A percentile compares a stretch with the other conserved stretches of the same genome.
Conservation (phyloP, 2,797 vertebrate genomes). For the Lutjanus campechanus region DNA sequence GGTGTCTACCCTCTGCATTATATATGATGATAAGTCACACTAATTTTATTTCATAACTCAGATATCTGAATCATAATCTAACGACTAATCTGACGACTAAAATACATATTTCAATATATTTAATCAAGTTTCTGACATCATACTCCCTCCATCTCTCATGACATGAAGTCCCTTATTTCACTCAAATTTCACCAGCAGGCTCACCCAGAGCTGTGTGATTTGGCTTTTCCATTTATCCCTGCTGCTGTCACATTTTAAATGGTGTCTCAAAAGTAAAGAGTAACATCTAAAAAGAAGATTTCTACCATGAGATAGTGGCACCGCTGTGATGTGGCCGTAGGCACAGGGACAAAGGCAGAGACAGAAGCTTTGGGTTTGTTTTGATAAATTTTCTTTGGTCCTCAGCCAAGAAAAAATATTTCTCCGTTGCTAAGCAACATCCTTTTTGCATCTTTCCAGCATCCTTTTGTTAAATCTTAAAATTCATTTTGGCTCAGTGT, state of each 20-base stretch:
- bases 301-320: background rate
- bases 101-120: background rate
- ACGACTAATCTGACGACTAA: background rate
- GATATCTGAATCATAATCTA: background rate
- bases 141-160: background rate
- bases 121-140: background rate
- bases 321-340: conserved; percentile 23
- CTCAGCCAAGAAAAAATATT: conserved; percentile 21
- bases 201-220: conserved; percentile 6
- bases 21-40: background rate
- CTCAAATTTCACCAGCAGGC: conserved; percentile 7
- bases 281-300: conserved; percentile 1
- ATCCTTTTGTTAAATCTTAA: conserved; percentile 49
- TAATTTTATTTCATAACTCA: background rate
- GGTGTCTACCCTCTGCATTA: no score
- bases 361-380: conserved; percentile 48
- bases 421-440: conserved; percentile 61
- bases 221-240: conserved; percentile 2
- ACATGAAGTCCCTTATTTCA: conserved; percentile 17
- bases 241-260: conserved; percentile 6
- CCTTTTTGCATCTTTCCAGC: conserved; percentile 44
- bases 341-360: conserved; percentile 44
- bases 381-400: conserved; percentile 47
- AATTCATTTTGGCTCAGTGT: conserved; percentile 28
- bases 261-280: conserved; percentile 15